A percentile compares a stretch with the other conserved stretches of the same genome.
These are phyloP conservation scores for Hyposoter didymator DNA, from an alignment of 2,888 invertebrate genomes.

Conservation along the genomic window DNA sequence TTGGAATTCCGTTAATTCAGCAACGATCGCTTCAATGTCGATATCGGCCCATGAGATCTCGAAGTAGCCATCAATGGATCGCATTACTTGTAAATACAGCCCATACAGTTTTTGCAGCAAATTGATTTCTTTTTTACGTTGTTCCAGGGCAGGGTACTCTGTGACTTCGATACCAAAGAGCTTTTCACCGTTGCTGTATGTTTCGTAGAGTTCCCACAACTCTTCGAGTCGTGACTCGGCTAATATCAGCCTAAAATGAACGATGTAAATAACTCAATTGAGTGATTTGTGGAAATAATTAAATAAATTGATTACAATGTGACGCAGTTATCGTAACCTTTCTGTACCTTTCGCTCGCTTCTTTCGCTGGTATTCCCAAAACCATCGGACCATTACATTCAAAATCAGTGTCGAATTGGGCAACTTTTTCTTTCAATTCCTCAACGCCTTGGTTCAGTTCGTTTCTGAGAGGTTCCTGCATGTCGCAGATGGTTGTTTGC, in stretches of 20 bases:
- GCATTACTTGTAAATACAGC: constrained; percentile 92
- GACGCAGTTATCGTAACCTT: too few species aligned
- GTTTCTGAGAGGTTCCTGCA: constrained; percentile 90
- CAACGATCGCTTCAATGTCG: constrained; percentile 92
- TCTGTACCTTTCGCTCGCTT: constrained; percentile 91
- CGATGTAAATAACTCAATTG: neutral
- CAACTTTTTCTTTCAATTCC: constrained; percentile 88
- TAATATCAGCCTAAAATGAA: constrained; percentile 86
- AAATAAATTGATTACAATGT: neutral
- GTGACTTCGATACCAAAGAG: constrained; percentile 93
- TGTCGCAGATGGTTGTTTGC: constrained; percentile 89
- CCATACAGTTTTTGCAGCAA: constrained; percentile 93
- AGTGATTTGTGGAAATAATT: neutral
- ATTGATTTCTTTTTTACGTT: constrained; percentile 93
- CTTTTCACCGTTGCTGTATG: constrained; percentile 93
- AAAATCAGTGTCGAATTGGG: constrained; percentile 90
- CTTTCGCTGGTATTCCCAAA: constrained; percentile 92
- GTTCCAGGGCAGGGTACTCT: constrained; percentile 92
- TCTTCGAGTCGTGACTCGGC: constrained; percentile 94
- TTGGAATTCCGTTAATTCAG: constrained; percentile 93
- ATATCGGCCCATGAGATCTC: constrained; percentile 94
- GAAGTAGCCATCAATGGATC: constrained; percentile 94
- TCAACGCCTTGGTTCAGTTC: constrained; percentile 90
- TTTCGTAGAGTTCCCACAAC: constrained; percentile 92
- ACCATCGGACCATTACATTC: constrained; percentile 94